Base-by-base conservation (phyloP, 2,888 invertebrate genomes). In the Dichetophora obliterata region DNA sequence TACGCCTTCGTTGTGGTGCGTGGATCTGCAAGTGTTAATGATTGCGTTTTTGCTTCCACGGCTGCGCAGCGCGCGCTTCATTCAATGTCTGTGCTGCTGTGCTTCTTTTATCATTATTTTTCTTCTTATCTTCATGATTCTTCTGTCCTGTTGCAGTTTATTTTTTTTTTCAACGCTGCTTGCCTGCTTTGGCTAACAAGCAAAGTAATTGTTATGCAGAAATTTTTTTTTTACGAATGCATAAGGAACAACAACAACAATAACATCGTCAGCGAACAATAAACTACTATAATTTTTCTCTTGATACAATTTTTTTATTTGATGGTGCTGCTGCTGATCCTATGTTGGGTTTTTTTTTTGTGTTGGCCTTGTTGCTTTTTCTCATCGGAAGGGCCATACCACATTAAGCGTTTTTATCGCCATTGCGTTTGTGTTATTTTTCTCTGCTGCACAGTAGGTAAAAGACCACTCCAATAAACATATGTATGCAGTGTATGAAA, bases 181-280 rank as follows among this genome's bases (percentile, higher is more conserved):
- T 72, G 72, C n/a, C 59, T 72, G 72, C 61, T 27, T 72, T 59
- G 59, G 72, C 22, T 72, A 72, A 72, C 72, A 72, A 72, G 72
- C 57, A 59, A 59, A 72, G 48, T 72, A 72, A 72, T 59, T 72
- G 72, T 72, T 72, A 43, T 59, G 59, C 24, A 22, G 59, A 72
- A 72, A 72, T 43, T 72, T 24, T 61, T 72, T 24, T 61, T 61
- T 72, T 61, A 72, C 72, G 59, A 72, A 48, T 19, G 19, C 66
- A 66, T 34, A 66, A 66, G 43, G 43, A 59, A 72, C 22, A 61
- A 19, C 19, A 31, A 71, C 27, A 71, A 71, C 59, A 43, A 14
- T 6, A 50, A 69, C 34, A n/a, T 63, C 8, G 27, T 14, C 14
- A 61, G 24, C 61, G 11, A 11, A 43, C 43, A 43, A 43, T 43